Base-by-base conservation (phyloP, 1,140 invertebrate species). In the Diabrotica undecimpunctata region DNA sequence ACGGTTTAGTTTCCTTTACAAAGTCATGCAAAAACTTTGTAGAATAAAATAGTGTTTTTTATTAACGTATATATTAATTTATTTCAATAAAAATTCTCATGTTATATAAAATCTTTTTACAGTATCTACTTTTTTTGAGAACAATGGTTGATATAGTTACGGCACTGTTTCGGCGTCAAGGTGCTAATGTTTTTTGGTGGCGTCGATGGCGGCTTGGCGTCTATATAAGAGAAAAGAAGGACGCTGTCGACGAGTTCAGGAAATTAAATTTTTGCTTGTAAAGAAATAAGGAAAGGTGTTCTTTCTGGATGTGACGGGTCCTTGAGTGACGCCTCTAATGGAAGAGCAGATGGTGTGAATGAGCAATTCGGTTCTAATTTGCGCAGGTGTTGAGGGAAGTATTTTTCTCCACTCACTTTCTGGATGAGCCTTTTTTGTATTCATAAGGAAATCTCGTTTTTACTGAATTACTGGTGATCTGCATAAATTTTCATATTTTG, bases 281-380 rank as follows among this genome's bases (percentile, higher is more conserved):
- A 77, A 77, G 75, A 74, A 79, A 78, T 77, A 77, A 75, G 75
- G 76, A 76, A 75, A 73, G 76, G 69, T 73, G 71, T 73, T 71
- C 70, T 75, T 75, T 77, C 75, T 77, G 76, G 56, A 66, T 55
- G 68, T 77, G 77, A 77, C 76, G 74, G 68, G 61, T 25, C 65
- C 55, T 61, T 75, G 75, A 76, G 74, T 74, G 74, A 75, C 75
- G 74, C 69, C 68, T 66, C 71, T 76, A 77, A 77, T 77, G 76
- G 76, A 75, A 75, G 74, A 77, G 75, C 75, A 77, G 77, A 75
- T 77, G 77, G 75, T 77, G 75, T 75, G 77, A 78, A 78, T 78
- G 75, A 78, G 75, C 75, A 77, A 78, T 77, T 77, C 70, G 76
- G 72, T 77, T 77, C 75, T 78, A 78, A 78, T 78, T 78, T 78